phyloP scores from a whole-genome alignment of 2,888 invertebrate species.

The Campoplex nolae region DNA sequence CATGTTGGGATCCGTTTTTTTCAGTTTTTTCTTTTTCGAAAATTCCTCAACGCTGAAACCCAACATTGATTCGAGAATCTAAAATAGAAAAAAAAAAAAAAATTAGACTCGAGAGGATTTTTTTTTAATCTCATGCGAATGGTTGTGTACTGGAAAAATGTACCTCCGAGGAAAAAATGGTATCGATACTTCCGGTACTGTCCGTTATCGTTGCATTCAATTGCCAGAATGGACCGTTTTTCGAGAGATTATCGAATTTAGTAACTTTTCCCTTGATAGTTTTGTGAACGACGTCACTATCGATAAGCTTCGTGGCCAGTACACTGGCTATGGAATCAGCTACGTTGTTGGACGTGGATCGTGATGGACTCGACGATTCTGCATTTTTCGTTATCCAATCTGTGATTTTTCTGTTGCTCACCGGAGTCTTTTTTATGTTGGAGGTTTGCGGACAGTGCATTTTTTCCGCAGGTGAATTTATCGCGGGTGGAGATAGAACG shows the following conservation, averaged over 20 bases:
- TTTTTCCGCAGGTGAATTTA: constrained; percentile 67
- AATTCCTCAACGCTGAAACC: constrained; percentile 79
- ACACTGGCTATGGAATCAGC: constrained; percentile 75
- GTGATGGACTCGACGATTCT: constrained; percentile 17
- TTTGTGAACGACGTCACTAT: constrained; percentile 57
- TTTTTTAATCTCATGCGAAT: neutral
- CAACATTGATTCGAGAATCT: constrained; percentile 79
- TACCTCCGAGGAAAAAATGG: constrained; percentile 87
- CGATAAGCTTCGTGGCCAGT: constrained; percentile 66
- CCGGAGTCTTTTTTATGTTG: constrained; percentile 44
- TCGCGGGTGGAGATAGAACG: constrained; percentile 65
- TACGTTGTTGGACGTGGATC: constrained; percentile 68
- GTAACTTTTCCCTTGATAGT: constrained; percentile 87
- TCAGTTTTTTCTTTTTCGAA: constrained; percentile 76
- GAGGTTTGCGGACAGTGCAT: constrained; percentile 69
- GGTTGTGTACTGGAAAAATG: neutral
- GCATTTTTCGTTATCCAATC: constrained; percentile 70
- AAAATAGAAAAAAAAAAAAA: constrained; percentile 43
- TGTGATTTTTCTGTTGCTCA: constrained; percentile 70
- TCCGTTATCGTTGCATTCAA: constrained; percentile 87
- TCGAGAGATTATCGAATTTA: constrained; percentile 86
- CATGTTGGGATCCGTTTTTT: constrained; percentile 76
- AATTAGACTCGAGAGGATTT: neutral
- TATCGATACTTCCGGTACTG: constrained; percentile 86
- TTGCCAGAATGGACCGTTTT: constrained; percentile 86